Base-by-base conservation (phyloP, 2,113 vertebrate genomes). In the Nicator chloris region DNA sequence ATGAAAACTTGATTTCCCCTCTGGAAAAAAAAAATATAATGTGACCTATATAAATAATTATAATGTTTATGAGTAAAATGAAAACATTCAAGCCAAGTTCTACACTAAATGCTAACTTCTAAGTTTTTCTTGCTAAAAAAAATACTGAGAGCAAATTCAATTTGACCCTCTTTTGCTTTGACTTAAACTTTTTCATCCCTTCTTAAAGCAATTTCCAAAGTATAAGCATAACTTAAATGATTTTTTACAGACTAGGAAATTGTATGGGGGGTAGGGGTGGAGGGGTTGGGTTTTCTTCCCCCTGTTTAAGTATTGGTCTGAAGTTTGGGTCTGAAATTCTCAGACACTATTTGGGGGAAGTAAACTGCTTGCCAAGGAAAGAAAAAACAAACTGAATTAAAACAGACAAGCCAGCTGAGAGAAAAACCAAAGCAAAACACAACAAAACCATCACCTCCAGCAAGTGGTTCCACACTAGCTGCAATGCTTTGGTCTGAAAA, bases 261-360 rank as follows among this genome's bases (percentile, higher is more conserved):
- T 15, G 42, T 11, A 2, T 9, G n/a, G n/a, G n/a, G n/a, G n/a
- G 42, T 44, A 15, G 28, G 13, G 5, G 18, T 11, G 14, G 10
- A 8, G 6, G 3, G 3, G 1, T 3, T 8, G 4, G 2, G 3
- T 24, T 44, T 31, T 50, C 54, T 40, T 4, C 27, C 6, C 11
- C 8, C 6, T 10, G 5, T 47, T n/a, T 47, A 45, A 16, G 4
- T n/a, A 19, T 11, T 54, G 39, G 14, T 47, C 16, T 75, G 21
- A 75, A 75, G 14, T 78, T 53, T 33, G 57, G 26, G 11, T 54
- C 27, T 72, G n/a, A 83, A 73, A 71, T 69, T 89, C 35, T 73
- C 47, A 75, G 30, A 40, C 24, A 15, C 10, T 45, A 7, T 73
- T 57, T 33, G 10, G 6, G 18, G 8, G 6, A 88, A 88, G 45